Percentiles rank a stretch among this genome's conserved stretches.
Conservation (phyloP, 1,140 invertebrate genomes). For the Camponotus vicinus region DNA sequence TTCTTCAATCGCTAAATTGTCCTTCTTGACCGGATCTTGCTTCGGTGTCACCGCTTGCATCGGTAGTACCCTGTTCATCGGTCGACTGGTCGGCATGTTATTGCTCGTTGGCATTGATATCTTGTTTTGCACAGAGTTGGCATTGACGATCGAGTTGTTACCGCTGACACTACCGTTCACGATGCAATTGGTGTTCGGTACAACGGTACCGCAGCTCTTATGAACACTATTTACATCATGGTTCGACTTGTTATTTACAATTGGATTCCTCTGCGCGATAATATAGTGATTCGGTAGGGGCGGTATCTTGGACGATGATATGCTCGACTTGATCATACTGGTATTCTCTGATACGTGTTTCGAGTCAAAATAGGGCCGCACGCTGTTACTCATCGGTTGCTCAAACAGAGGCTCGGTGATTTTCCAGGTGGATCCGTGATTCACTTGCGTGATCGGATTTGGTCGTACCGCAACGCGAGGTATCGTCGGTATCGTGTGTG, state of each 20-base stretch:
- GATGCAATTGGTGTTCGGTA: slow-evolving; percentile 62
- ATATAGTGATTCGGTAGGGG: slow-evolving; percentile 80
- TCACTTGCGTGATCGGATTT: slow-evolving; percentile 77
- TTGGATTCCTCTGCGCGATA: slow-evolving; percentile 76
- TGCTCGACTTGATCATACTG: slow-evolving; percentile 84
- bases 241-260: slow-evolving; percentile 75
- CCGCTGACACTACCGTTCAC: slow-evolving; percentile 55
- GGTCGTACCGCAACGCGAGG: slow-evolving; percentile 83
- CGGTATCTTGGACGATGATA: slow-evolving; percentile 81
- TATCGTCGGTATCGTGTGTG: slow-evolving; percentile 78
- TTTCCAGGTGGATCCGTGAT: slow-evolving; percentile 77
- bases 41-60: slow-evolving; percentile 87
- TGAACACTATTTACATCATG: slow-evolving; percentile 76
- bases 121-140: slow-evolving; percentile 76
- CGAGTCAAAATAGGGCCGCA: slow-evolving; percentile 83
- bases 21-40: slow-evolving; percentile 78
- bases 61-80: slow-evolving; percentile 92
- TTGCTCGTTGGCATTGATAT: slow-evolving; percentile 81
- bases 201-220: slow-evolving; percentile 73
- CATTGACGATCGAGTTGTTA: slow-evolving; percentile 67
- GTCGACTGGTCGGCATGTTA: slow-evolving; percentile 84
- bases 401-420: slow-evolving; percentile 79
- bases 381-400: slow-evolving; percentile 79
- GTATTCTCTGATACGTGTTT: slow-evolving; percentile 84
- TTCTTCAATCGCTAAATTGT: slow-evolving; percentile 79